Conservation (phyloP, 37 sponge, comb jelly and placozoan genomes). For the Chondrilla cf. caribensis region DNA sequence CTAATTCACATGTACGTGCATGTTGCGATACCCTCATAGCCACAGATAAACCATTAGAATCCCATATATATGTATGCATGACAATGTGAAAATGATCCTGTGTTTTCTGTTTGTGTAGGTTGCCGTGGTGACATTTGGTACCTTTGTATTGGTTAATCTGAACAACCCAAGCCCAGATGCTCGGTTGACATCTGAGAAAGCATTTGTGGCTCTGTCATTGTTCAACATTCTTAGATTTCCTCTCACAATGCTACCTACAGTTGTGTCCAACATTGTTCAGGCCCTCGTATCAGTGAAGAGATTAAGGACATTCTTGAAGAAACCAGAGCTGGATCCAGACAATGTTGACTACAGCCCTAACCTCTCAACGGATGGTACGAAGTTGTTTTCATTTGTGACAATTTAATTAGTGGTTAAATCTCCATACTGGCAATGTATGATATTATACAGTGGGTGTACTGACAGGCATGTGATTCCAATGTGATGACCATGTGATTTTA, state of each 20-base stretch:
- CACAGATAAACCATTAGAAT: no score
- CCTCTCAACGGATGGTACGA: not conserved
- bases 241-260: constrained; percentile 55
- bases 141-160: constrained; percentile 36
- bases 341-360: constrained; percentile 25
- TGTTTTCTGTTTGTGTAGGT: constrained; percentile 29
- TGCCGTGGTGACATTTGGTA: constrained; percentile 70
- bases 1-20: no score
- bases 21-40: no score
- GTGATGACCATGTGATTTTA: no score
- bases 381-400: not conserved
- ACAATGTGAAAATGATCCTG: not conserved
- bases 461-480: no score
- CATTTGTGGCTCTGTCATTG: constrained; percentile 82
- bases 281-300: constrained; percentile 70
- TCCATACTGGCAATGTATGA: no score
- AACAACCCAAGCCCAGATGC: constrained; percentile 20
- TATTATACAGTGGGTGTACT: no score
- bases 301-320: constrained; percentile 54
- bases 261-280: constrained; percentile 55
- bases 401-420: no score
- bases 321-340: constrained; percentile 62
- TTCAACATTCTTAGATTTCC: constrained; percentile 78
- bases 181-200: constrained; percentile 66
- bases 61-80: not conserved